Percentiles rank a stretch among this genome's conserved stretches.
Evolutionary conservation across 2,113 vertebrate genomes (phyloP).

Genomic region (Oryzias celebensis): DNA sequence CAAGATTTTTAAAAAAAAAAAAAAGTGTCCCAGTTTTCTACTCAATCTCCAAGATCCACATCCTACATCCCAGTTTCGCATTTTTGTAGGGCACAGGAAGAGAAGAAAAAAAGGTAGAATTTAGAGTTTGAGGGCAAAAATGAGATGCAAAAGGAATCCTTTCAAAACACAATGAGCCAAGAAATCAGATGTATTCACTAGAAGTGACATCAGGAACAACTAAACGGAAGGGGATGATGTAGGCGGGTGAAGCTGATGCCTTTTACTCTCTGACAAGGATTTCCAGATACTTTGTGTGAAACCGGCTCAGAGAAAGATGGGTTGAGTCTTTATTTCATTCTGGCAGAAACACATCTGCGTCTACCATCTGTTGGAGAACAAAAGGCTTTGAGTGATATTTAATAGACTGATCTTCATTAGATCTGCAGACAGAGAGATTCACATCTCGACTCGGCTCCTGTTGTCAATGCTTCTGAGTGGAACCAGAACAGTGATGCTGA

Average conservation of each 20-base stretch:
- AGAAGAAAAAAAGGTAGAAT: constrained; percentile 15
- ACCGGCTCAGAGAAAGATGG: constrained; percentile 25
- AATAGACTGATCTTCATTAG: constrained; percentile 39
- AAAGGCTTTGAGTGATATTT: constrained; percentile 21
- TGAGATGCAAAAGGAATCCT: constrained; percentile 6
- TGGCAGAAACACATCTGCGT: constrained; percentile 27
- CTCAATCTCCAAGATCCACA: constrained; percentile 14
- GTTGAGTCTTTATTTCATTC: constrained; percentile 5
- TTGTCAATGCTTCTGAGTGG: constrained; percentile 6
- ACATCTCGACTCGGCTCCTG: neutral
- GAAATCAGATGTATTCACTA: constrained; percentile 35
- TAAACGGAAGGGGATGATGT: constrained; percentile 15
- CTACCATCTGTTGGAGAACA: constrained; percentile 1
- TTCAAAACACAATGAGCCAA: constrained; percentile 25
- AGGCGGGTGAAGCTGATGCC: constrained; percentile 12
- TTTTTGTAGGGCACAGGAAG: constrained; percentile 12
- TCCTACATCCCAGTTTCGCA: neutral
- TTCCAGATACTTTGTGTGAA: constrained; percentile 24
- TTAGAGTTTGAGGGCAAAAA: neutral
- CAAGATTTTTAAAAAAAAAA: constrained; percentile 13
- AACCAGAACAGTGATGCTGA: constrained; percentile 12
- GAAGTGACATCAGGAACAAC: constrained; percentile 35
- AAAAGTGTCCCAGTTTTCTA: constrained; percentile 13
- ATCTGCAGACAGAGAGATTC: constrained; percentile 19
- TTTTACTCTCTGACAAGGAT: constrained; percentile 32